Conservation (phyloP, 2,797 vertebrate genomes). For the Emys orbicularis region DNA sequence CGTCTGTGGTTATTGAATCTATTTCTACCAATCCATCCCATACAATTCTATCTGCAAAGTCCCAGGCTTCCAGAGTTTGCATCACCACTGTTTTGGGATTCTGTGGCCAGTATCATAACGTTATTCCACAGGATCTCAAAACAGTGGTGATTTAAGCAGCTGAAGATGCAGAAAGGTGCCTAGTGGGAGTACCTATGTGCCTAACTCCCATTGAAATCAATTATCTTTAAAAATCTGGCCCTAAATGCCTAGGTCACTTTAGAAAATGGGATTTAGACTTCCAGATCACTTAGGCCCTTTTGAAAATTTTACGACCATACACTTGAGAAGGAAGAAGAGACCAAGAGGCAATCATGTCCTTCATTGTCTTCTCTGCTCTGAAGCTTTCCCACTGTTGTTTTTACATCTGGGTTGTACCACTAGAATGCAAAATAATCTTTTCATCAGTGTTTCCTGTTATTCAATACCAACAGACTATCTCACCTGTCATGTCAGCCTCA, state of each 20-base stretch:
- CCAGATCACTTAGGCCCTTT: not conserved
- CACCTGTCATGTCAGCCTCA: not conserved
- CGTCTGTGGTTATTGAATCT: not conserved
- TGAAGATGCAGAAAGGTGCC: not conserved
- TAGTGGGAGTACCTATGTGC: not conserved
- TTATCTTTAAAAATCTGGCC: not conserved
- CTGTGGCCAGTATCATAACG: not conserved
- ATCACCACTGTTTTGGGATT: not conserved
- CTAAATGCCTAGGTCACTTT: not conserved
- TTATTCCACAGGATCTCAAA: not conserved
- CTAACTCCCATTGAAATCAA: too few species aligned
- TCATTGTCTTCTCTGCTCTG: not conserved
- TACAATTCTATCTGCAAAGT: not conserved
- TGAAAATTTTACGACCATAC: not conserved
- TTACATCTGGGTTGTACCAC: not conserved
- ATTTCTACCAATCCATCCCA: not conserved
- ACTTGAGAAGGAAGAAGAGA: not conserved
- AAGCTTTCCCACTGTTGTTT: not conserved
- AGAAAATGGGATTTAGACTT: not conserved
- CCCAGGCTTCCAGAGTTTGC: not conserved
- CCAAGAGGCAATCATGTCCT: not conserved
- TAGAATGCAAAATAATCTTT: constrained; percentile 1
- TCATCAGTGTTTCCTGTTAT: not conserved
- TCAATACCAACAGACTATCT: not conserved
- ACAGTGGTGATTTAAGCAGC: not conserved